Evolutionary conservation across 2,113 vertebrate genomes (phyloP), one percentile per base, ranked within the genome.

Genomic region (Phylloscopus whistleri): DNA sequence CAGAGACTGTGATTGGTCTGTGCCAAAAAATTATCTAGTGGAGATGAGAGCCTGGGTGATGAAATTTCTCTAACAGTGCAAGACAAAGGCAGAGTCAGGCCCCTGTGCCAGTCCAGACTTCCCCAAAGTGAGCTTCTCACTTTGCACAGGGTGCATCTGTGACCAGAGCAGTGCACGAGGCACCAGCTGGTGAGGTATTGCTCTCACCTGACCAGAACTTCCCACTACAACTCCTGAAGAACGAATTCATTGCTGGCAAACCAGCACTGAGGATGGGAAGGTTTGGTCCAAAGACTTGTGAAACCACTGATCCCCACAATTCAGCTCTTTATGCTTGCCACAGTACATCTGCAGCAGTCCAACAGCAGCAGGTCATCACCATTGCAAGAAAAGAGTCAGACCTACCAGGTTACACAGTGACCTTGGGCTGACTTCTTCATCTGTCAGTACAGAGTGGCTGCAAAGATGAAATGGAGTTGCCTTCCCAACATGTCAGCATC

Each of bases 201-300:
- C 12, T 16, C 27, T 37, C 16, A 62, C 43, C 41, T 26, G 64
- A 31, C 13, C 41, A 85, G 37, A 79, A 49, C 53, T 41, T 68
- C 24, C 19, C 37, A 51, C 33, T 1, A 2, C 1, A 4, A 49
- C 41, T 49, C 27, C 66, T 33, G 23, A 62, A 59, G 51, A 77
- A 43, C 0, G 0, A 86, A 58, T 11, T 83, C n/a, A 39, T 28
- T 62, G 51, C 12, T 87, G 76, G 26, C 0, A 2, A 63, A 35
- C 9, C 1, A 0, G 2, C 22, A 35, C 8, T 19, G 46, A 84
- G 33, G 27, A 41, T 11, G 12, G 39, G 44, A 15, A 82, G 35
- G 10, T 58, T 86, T 55, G 56, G 10, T 43, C 49, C 27, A 84
- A 49, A 67, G 19, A 31, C 24, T 12, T 52, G 35, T 26, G 28